Base-by-base conservation (phyloP, 2,888 invertebrate species). In the Eupithecia subumbrata region DNA sequence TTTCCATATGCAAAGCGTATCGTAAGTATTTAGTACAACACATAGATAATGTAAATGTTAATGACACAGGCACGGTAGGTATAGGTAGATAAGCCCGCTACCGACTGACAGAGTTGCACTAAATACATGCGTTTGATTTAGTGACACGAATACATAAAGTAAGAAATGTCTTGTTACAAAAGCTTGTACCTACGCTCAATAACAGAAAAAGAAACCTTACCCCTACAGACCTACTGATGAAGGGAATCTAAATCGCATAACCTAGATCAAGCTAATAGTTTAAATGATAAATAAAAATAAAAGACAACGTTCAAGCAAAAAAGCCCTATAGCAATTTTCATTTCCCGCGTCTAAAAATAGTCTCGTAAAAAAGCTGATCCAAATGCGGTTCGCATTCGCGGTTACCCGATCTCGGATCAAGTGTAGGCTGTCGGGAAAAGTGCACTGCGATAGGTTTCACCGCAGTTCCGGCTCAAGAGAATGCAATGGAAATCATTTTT, bases 401-500 rank as follows among this genome's bases (percentile, higher is more conserved):
- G 89, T 85, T 84, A 92, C 82, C 77, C 80, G 90, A 91, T 90
- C 89, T 85, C 86, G 69, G 75, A 86, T 34, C n/a, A 8, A 60
- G 60, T 90, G 85, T 84, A 85, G 78, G 75, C 69, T 84, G 77
- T 80, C 81, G 80, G 78, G 84, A 86, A 86, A 85, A 84, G 81
- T 82, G 80, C 76, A 74, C 74, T 60, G 73, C 72, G 73, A 77
- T 80, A 80, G 82, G 85, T 92, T 91, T 92, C 91, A 87, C 87
- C 84, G 82, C 83, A 87, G 89, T 90, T 90, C 91, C 89, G 92
- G 89, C 84, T 89, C 71, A 69, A 67, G 78, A 83, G 86, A 77
- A 77, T 77, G 77, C 77, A 76, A 85, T 85, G 84, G 87, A 88
- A 86, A 87, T 84, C 43, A 69, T 63, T 72, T 60, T 75, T 73